Evolutionary conservation across 2,113 vertebrate species (phyloP).

Genomic region (Jaculus jaculus): DNA sequence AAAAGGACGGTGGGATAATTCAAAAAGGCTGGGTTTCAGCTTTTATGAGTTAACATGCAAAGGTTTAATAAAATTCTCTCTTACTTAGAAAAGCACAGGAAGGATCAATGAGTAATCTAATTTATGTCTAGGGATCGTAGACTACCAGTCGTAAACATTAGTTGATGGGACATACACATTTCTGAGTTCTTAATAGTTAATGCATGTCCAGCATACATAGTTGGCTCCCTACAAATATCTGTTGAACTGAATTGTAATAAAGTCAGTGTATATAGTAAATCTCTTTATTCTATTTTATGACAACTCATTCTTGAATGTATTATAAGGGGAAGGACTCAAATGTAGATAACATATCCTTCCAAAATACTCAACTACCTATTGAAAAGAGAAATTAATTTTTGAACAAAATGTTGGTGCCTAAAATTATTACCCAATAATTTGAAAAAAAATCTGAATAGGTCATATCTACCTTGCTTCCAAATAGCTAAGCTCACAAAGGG

Average conservation of each 20-base stretch:
- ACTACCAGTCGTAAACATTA: neutral
- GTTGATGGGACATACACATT: neutral
- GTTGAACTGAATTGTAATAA: neutral
- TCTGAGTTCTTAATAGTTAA: neutral
- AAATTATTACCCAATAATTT: neutral
- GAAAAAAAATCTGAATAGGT: neutral
- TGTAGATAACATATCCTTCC: neutral
- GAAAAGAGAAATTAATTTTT: neutral
- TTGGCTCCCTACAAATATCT: neutral
- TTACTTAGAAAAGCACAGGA: neutral
- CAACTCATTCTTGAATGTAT: neutral
- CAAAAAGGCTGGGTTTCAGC: neutral
- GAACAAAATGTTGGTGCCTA: neutral
- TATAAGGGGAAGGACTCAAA: neutral
- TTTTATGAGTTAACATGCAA: conserved; percentile 1
- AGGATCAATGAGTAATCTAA: neutral
- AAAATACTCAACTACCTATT: conserved; percentile 9
- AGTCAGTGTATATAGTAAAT: neutral
- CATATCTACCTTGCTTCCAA: neutral
- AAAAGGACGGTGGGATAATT: neutral
- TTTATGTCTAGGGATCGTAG: conserved; percentile 28
- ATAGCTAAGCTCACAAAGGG: neutral
- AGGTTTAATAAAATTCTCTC: neutral
- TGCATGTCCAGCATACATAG: neutral
- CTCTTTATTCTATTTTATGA: neutral